Conservation (phyloP, 2,797 vertebrate species). For the Fistularia commersonii region DNA sequence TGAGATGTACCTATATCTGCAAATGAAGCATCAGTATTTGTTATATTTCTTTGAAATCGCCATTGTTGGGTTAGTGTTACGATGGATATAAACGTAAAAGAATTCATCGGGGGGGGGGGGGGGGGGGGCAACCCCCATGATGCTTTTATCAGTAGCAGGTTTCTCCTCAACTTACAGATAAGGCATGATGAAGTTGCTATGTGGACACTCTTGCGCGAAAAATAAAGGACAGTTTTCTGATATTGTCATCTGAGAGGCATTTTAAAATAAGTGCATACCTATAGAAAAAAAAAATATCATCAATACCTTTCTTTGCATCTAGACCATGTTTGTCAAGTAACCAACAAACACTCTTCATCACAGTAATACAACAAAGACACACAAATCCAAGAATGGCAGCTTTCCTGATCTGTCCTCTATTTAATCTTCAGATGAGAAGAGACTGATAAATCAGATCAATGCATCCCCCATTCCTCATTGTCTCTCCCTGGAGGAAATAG, state of each 20-base stretch:
- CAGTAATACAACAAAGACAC: too few relatives aligned
- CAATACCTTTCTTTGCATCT: too few relatives aligned
- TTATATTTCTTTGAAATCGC: constrained; percentile 20
- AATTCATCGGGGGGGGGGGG: constrained; percentile 14
- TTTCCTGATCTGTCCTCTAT: constrained; percentile 24
- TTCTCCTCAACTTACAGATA: constrained; percentile 32
- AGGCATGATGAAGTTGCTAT: constrained; percentile 6
- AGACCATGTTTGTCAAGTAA: too few relatives aligned
- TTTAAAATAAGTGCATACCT: too few relatives aligned
- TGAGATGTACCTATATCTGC: constrained; percentile 43
- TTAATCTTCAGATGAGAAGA: constrained; percentile 25
- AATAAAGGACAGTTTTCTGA: too few relatives aligned
- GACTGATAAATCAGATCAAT: constrained; percentile 31
- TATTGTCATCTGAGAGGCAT: too few relatives aligned
- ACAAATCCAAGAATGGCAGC: neutral
- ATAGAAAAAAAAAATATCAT: too few relatives aligned
- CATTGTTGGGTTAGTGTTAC: constrained; percentile 27
- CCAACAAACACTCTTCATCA: too few relatives aligned
- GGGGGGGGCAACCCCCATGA: too few relatives aligned
- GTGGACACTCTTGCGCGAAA: too few relatives aligned
- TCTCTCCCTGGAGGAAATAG: constrained; percentile 36
- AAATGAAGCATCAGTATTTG: constrained; percentile 6
- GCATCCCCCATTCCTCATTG: constrained; percentile 11
- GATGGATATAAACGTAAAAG: constrained; percentile 24
- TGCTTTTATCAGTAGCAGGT: constrained; percentile 18